Percentiles rank a stretch among this genome's conserved stretches.
These are phyloP conservation scores for Spondyliosoma cantharus DNA, from an alignment of 2,797 vertebrate genomes.

Conservation along the genomic window DNA sequence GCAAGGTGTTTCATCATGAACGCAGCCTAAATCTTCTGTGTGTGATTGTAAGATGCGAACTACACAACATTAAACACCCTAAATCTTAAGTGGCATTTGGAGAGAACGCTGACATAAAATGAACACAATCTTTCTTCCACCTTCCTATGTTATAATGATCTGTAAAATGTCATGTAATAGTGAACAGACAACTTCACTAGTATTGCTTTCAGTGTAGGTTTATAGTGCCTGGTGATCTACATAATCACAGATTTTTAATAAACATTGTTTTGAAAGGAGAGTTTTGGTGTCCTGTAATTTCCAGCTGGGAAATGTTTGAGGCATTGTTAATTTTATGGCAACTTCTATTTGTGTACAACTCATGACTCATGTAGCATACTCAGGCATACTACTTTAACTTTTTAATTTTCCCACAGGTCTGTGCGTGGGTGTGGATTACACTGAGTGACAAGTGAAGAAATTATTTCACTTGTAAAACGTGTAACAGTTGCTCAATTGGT, in stretches of 20 bases:
- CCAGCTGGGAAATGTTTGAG: background rate
- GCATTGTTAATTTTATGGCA: background rate
- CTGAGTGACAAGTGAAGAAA: background rate
- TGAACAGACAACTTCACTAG: constrained; percentile 1
- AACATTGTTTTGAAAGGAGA: constrained; percentile 5
- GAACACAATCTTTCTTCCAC: background rate
- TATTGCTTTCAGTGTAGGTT: constrained; percentile 44
- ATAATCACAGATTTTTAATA: background rate
- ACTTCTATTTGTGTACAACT: background rate
- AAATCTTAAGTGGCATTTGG: constrained; percentile 5
- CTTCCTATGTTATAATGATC: background rate
- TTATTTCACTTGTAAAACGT: too few species aligned
- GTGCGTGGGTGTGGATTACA: background rate
- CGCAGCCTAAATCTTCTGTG: background rate
- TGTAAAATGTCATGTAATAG: background rate
- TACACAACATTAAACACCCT: constrained; percentile 16
- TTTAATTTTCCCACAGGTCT: background rate
- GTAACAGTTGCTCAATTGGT: background rate
- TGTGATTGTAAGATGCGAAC: background rate
- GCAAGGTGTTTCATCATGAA: background rate
- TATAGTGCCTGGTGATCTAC: constrained; percentile 2
- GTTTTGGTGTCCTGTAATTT: constrained; percentile 35
- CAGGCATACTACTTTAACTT: background rate
- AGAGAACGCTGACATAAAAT: constrained; percentile 21
- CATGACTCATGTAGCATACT: background rate